Conservation (phyloP, 2,888 invertebrate genomes). For the Mythimna vitellina region DNA sequence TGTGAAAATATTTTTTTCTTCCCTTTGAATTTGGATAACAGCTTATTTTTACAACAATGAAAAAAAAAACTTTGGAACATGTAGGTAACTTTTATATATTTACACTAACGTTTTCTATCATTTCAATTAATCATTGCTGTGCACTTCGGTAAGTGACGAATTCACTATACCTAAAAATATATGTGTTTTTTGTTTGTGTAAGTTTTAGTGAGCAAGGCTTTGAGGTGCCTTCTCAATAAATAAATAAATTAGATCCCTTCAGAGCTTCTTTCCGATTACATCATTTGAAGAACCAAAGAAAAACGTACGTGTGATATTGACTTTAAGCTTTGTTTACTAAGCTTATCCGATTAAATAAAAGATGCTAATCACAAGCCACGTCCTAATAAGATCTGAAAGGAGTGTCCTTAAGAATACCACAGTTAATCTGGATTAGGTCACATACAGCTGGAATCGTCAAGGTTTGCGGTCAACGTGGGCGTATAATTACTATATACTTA, state of each 20-base stretch:
- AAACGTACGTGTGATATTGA: not conserved
- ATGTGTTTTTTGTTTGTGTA: too few relatives aligned
- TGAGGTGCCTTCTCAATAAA: too few relatives aligned
- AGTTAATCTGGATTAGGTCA: conserved; percentile 62
- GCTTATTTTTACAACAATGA: too few relatives aligned
- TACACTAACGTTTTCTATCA: too few relatives aligned
- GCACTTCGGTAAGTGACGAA: too few relatives aligned
- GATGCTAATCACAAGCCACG: conserved; percentile 13
- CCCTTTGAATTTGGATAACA: too few relatives aligned
- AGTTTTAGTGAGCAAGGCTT: too few relatives aligned
- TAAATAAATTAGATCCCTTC: not conserved
- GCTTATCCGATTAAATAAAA: not conserved
- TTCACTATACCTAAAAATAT: too few relatives aligned
- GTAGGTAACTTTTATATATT: too few relatives aligned
- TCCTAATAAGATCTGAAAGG: conserved; percentile 45
- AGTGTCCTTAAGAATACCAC: conserved; percentile 45
- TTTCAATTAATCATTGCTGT: too few relatives aligned
- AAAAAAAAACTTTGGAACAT: too few relatives aligned
- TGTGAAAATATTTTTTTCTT: not conserved
- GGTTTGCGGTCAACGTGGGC: conserved; percentile 65
- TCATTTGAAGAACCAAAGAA: not conserved
- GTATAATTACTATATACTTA: conserved; percentile 63
- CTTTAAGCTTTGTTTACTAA: conserved; percentile 17
- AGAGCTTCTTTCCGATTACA: not conserved
- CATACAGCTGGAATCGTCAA: conserved; percentile 59